These are phyloP conservation scores for Leptopterna dolabrata DNA, from an alignment of 2,888 invertebrate species.

Conservation along the genomic window DNA sequence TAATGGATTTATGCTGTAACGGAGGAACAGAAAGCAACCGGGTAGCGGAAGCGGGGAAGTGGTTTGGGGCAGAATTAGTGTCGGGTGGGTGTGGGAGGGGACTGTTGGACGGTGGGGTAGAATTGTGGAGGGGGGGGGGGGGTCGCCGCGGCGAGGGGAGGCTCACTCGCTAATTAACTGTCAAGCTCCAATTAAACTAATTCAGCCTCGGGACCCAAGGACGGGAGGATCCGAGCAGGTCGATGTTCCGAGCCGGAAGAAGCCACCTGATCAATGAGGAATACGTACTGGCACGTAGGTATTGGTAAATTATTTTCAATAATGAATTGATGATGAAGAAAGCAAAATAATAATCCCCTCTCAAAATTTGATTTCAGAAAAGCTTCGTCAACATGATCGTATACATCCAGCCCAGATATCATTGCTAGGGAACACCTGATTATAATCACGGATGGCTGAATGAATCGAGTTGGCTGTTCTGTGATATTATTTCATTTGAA, in stretches of 20 bases:
- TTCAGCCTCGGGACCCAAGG: constrained; percentile 27
- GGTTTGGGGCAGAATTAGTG: background rate
- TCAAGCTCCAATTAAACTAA: constrained; percentile 51
- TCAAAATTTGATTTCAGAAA: no score
- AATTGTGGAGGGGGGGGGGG: background rate
- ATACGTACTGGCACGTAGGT: no score
- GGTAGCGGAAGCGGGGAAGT: background rate
- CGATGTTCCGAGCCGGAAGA: background rate
- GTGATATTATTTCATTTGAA: no score
- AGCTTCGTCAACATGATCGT: no score
- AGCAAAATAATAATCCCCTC: no score
- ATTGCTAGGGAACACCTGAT: no score
- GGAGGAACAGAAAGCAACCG: background rate
- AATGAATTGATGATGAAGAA: no score
- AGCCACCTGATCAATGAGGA: constrained; percentile 6
- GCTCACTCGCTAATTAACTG: constrained; percentile 45
- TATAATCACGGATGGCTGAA: no score
- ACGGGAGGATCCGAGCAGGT: background rate
- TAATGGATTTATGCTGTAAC: constrained; percentile 55
- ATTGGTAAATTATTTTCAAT: no score
- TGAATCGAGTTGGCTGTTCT: no score
- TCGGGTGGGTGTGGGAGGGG: background rate
- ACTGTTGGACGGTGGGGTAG: background rate
- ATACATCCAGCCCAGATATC: no score
- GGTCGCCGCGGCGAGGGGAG: no score